Base-by-base conservation (phyloP, 2,888 invertebrate species). In the Rotaria sp. region DNA sequence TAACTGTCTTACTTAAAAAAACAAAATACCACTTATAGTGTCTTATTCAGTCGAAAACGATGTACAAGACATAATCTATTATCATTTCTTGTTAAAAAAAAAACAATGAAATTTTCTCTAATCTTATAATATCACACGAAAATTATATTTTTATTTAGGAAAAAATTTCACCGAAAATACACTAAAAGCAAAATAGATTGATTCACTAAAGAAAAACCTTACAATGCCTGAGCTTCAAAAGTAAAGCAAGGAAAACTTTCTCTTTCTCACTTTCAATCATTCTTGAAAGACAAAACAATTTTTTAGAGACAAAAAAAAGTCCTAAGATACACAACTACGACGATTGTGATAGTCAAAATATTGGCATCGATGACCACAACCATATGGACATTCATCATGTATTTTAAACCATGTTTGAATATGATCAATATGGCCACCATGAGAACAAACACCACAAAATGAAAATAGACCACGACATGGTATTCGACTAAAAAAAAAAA, bases 341-440 rank as follows among this genome's bases (percentile, higher is more conserved):
- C 35, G 7, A 21, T 11, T 80, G n/a, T n/a, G 45, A 80, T 45
- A 45, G n/a, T 45, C 38, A n/a, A 26, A 4, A 80, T 45, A n/a
- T 80, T 3, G 3, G n/a, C 80, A 80, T 13, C 45, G 26, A 45
- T 80, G 80, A 45, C 80, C 80, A 45, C 80, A 80, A n/a, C 80
- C 80, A 41, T 45, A 13, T 11, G 80, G n/a, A 80, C 80, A 80
- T 80, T 80, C 80, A n/a, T 80, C 80, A n/a, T 80, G 80, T n/a
- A 3, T 80, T 80, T 80, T n/a, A 45, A 80, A 80, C 80, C 80
- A 80, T n/a, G 13, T 35, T 15, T 15, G 2, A 11, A 80, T 45
- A 80, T 80, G 80, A 26, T 45, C 45, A 3, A 80, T 21, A 80
- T 80, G 80, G 7, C 80, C 80, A 45, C 80, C 45, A n/a, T 80